Evolutionary conservation across 2,797 vertebrate genomes (phyloP).

Genomic region (Morelia viridis): DNA sequence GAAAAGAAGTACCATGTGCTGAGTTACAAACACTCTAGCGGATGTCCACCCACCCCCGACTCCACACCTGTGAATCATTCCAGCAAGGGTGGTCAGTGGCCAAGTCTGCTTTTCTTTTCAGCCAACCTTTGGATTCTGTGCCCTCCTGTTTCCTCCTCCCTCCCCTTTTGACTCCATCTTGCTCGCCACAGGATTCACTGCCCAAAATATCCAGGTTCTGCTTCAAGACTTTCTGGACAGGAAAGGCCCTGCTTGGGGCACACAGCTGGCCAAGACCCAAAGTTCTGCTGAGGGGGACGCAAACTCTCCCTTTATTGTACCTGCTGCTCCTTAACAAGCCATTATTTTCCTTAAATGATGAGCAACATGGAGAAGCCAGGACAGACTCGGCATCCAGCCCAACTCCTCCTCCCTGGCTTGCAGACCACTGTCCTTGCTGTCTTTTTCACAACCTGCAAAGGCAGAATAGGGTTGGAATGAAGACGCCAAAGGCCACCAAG

Average conservation of each 20-base stretch:
- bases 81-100: slow-evolving; percentile 24
- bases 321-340: slow-evolving; percentile 61
- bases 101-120: slow-evolving; percentile 32
- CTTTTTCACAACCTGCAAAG: slow-evolving; percentile 93
- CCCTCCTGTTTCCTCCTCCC: slow-evolving; percentile 42
- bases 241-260: slow-evolving; percentile 53
- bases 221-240: slow-evolving; percentile 59
- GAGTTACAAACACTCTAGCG: slow-evolving; percentile 24
- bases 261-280: slow-evolving; percentile 47
- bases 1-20: slow-evolving; percentile 40
- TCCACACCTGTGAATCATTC: slow-evolving; percentile 38
- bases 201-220: slow-evolving; percentile 54
- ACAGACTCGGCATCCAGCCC: slow-evolving; percentile 61
- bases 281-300: slow-evolving; percentile 55
- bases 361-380: slow-evolving; percentile 73
- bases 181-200: slow-evolving; percentile 47
- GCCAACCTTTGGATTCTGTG: slow-evolving; percentile 1
- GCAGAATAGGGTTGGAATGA: slow-evolving; percentile 99
- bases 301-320: slow-evolving; percentile 63
- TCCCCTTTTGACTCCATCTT: slow-evolving; percentile 12
- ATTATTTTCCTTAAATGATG: slow-evolving; percentile 66
- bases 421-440: slow-evolving; percentile 61
- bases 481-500: slow-evolving; percentile 97
- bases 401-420: slow-evolving; percentile 65
- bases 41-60: slow-evolving; percentile 46